Evolutionary conservation across 2,888 invertebrate genomes (phyloP).

Genomic region (Parnassius apollo): DNA sequence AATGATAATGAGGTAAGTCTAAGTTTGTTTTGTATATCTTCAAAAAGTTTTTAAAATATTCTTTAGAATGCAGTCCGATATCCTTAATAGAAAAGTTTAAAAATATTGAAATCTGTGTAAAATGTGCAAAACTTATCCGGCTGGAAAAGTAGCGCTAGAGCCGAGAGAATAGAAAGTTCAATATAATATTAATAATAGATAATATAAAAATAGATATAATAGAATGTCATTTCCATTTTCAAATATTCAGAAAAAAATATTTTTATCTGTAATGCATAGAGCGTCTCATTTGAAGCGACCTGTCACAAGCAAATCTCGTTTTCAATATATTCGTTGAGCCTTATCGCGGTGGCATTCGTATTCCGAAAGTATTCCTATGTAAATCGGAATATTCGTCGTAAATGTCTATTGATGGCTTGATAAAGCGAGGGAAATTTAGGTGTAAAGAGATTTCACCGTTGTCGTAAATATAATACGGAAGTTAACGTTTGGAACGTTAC

Average conservation of each 20-base stretch:
- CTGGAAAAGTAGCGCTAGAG: no score
- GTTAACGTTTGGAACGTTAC: slow-evolving; percentile 2
- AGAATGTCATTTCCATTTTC: not conserved
- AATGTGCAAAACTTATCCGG: no score
- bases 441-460: slow-evolving; percentile 5
- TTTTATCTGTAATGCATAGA: slow-evolving; percentile 21
- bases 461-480: slow-evolving; percentile 10
- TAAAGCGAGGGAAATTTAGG: slow-evolving; percentile 3
- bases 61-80: no score
- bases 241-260: slow-evolving; percentile 6
- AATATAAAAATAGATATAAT: no score
- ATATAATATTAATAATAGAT: no score
- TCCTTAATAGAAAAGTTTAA: no score
- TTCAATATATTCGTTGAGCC: slow-evolving; percentile 19
- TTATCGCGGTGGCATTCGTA: slow-evolving; percentile 2
- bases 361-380: slow-evolving; percentile 37
- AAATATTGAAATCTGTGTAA: no score
- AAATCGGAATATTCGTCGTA: slow-evolving; percentile 35
- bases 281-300: slow-evolving; percentile 2
- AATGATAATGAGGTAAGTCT: no score
- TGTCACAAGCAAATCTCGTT: slow-evolving; percentile 22
- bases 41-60: no score
- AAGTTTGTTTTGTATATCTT: no score
- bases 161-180: no score
- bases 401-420: slow-evolving; percentile 29